These are phyloP conservation scores for Larimichthys crocea DNA, from an alignment of 2,113 vertebrate genomes.

Conservation along the genomic window DNA sequence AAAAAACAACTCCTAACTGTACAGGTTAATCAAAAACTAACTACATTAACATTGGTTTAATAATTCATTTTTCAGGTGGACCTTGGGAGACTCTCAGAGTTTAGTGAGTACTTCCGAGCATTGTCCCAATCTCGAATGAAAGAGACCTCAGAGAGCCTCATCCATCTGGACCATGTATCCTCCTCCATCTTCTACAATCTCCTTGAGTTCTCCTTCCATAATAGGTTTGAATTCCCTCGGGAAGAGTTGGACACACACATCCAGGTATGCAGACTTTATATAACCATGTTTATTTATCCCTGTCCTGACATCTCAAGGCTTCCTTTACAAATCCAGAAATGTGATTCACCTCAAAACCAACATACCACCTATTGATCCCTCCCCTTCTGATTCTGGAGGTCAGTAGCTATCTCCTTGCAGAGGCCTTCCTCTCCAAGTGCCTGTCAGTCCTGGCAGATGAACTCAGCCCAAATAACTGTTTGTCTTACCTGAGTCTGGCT, in stretches of 20 bases:
- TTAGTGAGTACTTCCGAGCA: constrained; percentile 83
- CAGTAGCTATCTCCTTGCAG: constrained; percentile 82
- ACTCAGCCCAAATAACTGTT: constrained; percentile 77
- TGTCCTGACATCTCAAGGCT: neutral
- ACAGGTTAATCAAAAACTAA: neutral
- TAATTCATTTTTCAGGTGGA: constrained; percentile 72
- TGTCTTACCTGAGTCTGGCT: constrained; percentile 79
- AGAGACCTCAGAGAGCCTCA: constrained; percentile 75
- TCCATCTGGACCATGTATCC: constrained; percentile 80
- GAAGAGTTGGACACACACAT: constrained; percentile 75
- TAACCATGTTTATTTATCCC: neutral
- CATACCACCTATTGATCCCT: neutral
- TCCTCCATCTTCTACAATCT: constrained; percentile 78
- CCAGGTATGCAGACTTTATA: constrained; percentile 60
- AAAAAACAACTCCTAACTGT: neutral
- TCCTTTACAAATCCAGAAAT: neutral
- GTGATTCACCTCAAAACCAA: neutral
- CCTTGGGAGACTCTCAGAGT: constrained; percentile 74
- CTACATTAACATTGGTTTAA: neutral
- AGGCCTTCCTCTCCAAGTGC: constrained; percentile 78
- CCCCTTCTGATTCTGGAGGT: constrained; percentile 47
- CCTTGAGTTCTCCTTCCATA: constrained; percentile 80
- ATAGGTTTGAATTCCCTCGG: constrained; percentile 64
- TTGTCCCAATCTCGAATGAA: constrained; percentile 84
- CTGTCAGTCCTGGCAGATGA: constrained; percentile 63